Conservation (phyloP, 2,888 invertebrate genomes). For the Drosophila meridionalis region DNA sequence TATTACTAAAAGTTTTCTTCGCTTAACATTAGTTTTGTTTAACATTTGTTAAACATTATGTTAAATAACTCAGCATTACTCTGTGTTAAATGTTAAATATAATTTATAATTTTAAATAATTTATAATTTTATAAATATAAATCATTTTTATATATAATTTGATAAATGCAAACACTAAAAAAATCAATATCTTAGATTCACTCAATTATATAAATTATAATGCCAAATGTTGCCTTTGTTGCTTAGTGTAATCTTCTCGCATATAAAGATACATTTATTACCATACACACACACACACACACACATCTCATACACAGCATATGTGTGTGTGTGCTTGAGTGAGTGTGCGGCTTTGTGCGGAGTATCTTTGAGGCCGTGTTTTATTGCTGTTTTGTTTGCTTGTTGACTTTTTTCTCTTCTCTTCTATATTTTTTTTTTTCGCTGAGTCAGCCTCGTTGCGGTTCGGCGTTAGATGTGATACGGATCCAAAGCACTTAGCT, state of each 20-base stretch:
- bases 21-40: not conserved
- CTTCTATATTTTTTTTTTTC: conserved; percentile 38
- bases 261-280: conserved; percentile 55
- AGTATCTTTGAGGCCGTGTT: conserved; percentile 68
- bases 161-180: not conserved
- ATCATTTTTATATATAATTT: not conserved
- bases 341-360: conserved; percentile 39
- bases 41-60: not conserved
- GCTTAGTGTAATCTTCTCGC: conserved; percentile 57
- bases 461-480: conserved; percentile 64
- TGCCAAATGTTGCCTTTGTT: conserved; percentile 1
- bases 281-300: conserved; percentile 9
- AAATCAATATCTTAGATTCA: not conserved
- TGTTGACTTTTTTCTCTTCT: conserved; percentile 62
- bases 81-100: too few relatives aligned
- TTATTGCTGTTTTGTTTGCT: conserved; percentile 76
- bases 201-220: not conserved
- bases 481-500: conserved; percentile 66
- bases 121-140: too few relatives aligned
- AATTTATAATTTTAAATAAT: too few relatives aligned
- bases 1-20: not conserved
- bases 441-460: conserved; percentile 68
- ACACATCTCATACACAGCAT: not conserved
- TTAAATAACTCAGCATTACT: too few relatives aligned
- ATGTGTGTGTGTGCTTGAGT: conserved; percentile 12